These are phyloP conservation scores for Drosophila willistoni DNA, from an alignment of 1,140 invertebrate genomes.

Conservation along the genomic window DNA sequence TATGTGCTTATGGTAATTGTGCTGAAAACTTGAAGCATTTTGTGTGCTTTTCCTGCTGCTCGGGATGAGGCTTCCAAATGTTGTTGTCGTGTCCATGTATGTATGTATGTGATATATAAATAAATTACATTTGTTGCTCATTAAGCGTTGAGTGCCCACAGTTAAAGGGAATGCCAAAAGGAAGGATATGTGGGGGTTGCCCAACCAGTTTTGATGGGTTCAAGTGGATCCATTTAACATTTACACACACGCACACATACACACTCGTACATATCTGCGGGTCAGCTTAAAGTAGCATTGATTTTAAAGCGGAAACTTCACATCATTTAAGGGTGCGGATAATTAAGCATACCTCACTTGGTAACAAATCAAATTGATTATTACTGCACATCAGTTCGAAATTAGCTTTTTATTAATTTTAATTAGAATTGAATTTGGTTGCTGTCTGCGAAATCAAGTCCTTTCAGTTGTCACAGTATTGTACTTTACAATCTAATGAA, in stretches of 20 bases:
- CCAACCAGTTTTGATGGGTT: constrained; percentile 22
- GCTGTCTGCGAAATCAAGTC: no score
- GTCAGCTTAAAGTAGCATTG: constrained; percentile 59
- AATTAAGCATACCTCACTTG: constrained; percentile 55
- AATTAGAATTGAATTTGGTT: no score
- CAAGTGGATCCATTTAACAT: constrained; percentile 29
- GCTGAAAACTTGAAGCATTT: constrained; percentile 80
- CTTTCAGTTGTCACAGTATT: no score
- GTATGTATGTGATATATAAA: constrained; percentile 46
- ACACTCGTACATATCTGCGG: constrained; percentile 22
- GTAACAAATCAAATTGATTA: no score
- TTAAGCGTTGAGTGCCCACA: constrained; percentile 78
- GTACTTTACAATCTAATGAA: no score
- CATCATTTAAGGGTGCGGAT: constrained; percentile 44
- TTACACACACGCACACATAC: constrained; percentile 3
- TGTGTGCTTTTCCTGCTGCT: constrained; percentile 56
- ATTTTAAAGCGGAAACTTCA: constrained; percentile 43
- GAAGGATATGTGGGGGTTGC: constrained; percentile 6
- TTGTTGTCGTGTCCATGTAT: constrained; percentile 35
- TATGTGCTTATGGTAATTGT: constrained; percentile 79
- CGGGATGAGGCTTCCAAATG: constrained; percentile 44
- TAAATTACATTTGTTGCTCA: constrained; percentile 81
- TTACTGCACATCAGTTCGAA: constrained; percentile 1
- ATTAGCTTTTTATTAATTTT: background rate
- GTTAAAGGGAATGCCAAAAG: constrained; percentile 38